Conservation (phyloP, 2,888 invertebrate genomes). For the Alentia gelatinosa region DNA sequence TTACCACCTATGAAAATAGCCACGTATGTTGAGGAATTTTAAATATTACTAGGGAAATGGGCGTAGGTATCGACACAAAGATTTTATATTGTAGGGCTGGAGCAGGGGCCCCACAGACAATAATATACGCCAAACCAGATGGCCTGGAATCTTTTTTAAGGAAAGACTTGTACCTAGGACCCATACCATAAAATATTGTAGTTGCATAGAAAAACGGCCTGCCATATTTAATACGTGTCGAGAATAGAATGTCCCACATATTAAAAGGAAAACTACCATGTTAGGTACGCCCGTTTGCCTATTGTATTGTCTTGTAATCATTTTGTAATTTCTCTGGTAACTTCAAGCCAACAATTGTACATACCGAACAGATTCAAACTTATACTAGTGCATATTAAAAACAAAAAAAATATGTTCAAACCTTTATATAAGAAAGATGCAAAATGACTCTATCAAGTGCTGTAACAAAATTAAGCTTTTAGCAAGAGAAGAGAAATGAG, state of each 20-base stretch:
- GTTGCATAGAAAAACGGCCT: neutral
- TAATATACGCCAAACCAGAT: neutral
- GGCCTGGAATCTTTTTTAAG: conserved; percentile 5
- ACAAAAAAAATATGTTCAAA: neutral
- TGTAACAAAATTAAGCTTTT: conserved; percentile 46
- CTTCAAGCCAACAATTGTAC: conserved; percentile 50
- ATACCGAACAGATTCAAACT: conserved; percentile 38
- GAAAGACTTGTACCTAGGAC: conserved; percentile 14
- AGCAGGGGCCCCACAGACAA: neutral
- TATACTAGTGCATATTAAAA: conserved; percentile 45
- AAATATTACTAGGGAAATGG: neutral
- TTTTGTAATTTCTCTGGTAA: conserved; percentile 48
- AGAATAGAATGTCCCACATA: conserved; percentile 36
- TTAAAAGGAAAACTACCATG: neutral
- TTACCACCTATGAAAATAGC: conserved; percentile 23
- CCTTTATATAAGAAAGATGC: conserved; percentile 36
- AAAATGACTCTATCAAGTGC: conserved; percentile 26
- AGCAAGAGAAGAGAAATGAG: conserved; percentile 37
- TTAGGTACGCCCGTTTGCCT: conserved; percentile 33
- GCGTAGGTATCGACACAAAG: neutral
- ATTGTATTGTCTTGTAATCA: conserved; percentile 51
- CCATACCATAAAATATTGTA: conserved; percentile 14
- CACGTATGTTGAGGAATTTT: conserved; percentile 31
- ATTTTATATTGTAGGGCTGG: conserved; percentile 30
- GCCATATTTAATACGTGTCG: neutral